phyloP scores from a whole-genome alignment of 2,113 vertebrate genomes.

The Meles meles region DNA sequence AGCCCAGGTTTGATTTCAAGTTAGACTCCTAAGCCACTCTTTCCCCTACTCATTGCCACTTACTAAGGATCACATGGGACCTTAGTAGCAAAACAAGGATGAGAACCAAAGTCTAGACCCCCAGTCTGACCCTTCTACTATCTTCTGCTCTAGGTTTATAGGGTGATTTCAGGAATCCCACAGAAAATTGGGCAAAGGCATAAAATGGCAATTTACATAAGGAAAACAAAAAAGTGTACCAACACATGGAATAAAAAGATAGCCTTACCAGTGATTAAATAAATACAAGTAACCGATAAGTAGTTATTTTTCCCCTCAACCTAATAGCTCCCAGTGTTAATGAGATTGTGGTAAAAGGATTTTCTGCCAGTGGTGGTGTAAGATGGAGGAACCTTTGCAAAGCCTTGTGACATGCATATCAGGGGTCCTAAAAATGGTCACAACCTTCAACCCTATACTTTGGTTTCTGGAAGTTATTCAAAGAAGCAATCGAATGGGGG shows the following conservation, averaged over 20 bases:
- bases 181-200: conserved; percentile 7
- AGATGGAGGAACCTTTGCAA: neutral
- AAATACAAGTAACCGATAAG: neutral
- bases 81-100: neutral
- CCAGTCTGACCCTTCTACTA: neutral
- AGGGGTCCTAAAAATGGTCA: neutral
- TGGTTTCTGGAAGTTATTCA: conserved; percentile 2
- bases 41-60: neutral
- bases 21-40: neutral
- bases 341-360: neutral
- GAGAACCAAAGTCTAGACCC: neutral
- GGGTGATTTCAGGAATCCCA: neutral
- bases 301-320: neutral
- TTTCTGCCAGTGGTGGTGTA: neutral
- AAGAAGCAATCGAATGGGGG: neutral
- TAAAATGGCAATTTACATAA: conserved; percentile 35
- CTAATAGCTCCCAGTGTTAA: neutral
- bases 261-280: neutral
- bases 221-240: neutral
- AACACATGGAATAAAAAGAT: neutral
- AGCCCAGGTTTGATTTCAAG: neutral
- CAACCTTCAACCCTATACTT: neutral
- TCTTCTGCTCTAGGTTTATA: neutral
- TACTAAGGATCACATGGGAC: neutral
- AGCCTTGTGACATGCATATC: neutral